These are phyloP conservation scores for Boloria euphrosyne DNA, from an alignment of 2,888 invertebrate genomes.

Conservation along the genomic window DNA sequence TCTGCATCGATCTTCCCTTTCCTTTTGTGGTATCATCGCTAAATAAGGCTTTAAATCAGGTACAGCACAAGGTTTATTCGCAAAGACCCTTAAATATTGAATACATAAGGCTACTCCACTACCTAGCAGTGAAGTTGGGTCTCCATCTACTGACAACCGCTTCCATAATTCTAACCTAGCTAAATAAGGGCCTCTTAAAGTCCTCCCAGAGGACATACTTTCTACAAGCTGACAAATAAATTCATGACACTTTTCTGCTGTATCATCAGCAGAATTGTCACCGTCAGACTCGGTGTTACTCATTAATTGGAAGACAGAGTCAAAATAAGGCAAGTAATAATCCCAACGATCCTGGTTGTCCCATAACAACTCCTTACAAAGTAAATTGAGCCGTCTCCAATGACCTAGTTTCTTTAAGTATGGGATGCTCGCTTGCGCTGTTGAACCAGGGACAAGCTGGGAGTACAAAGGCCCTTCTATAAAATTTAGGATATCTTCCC, in stretches of 20 bases:
- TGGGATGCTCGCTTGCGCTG: constrained; percentile 87
- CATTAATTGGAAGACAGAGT: constrained; percentile 86
- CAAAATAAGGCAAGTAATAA: constrained; percentile 87
- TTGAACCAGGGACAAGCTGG: constrained; percentile 86
- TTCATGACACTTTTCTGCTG: constrained; percentile 72
- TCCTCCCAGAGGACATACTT: constrained; percentile 70
- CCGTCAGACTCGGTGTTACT: constrained; percentile 53
- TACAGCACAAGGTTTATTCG: constrained; percentile 93
- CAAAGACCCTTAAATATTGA: constrained; percentile 91
- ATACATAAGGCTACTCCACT: constrained; percentile 86
- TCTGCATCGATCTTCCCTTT: constrained; percentile 81
- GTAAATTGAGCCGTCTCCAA: constrained; percentile 88
- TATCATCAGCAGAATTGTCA: constrained; percentile 62
- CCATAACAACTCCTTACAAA: constrained; percentile 88
- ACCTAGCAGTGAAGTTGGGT: constrained; percentile 81
- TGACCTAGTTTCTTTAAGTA: constrained; percentile 87
- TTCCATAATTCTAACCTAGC: constrained; percentile 90
- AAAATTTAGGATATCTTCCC: constrained; percentile 90
- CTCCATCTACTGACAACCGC: constrained; percentile 79
- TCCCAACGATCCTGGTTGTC: constrained; percentile 90
- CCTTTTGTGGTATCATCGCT: constrained; percentile 84
- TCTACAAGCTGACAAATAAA: constrained; percentile 78
- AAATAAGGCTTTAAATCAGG: constrained; percentile 91
- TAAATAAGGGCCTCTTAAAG: constrained; percentile 90
- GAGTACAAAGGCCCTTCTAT: constrained; percentile 89